Evolutionary conservation across 2,888 invertebrate species (phyloP), one percentile per base, ranked within the genome.

Genomic region (Pogonocherus hispidulus): DNA sequence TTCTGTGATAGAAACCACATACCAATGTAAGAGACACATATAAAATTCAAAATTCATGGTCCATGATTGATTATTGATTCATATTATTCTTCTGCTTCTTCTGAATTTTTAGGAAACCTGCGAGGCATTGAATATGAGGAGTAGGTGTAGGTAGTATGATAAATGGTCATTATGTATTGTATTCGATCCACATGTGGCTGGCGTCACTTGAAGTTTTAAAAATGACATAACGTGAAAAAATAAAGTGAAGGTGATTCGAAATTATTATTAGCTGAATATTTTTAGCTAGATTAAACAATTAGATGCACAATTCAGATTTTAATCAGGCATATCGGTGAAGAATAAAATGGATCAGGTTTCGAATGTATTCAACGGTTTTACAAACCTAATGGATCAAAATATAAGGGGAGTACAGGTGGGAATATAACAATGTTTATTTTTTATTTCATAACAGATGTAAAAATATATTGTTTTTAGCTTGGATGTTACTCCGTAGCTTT

Each of bases 401-500:
- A 85, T 79, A 54, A 78, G 81, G 68, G 86, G 85, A 11, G 83
- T 85, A 16, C 84, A 86, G 81, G 85, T 85, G 80, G 67, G 67
- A 66, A 14, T 54, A n/a, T 9, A 22, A 46, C 35, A 41, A 6
- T 41, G 20, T 37, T 37, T 62, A 49, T 19, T 19, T 66, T 20
- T 51, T 11, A 49, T 37, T 60, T 55, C 66, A 41, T 66, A 35
- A 22, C 44, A 57, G 1, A 59, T 37, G 66, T 74, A 67, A 51
- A 54, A 60, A 18, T 49, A 51, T 54, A 55, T 70, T 70, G 71
- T 68, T 84, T 84, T 47, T 76, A 89, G 87, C 81, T 87, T 69
- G 82, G 87, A n/a, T 86, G 87, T 51, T 89, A 89, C 81, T 87
- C 88, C 3, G 81, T 89, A 32, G 87, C 88, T 41, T 78, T 88